Evolutionary conservation across 2,113 vertebrate genomes (phyloP).

Genomic region (Hyaena hyaena): DNA sequence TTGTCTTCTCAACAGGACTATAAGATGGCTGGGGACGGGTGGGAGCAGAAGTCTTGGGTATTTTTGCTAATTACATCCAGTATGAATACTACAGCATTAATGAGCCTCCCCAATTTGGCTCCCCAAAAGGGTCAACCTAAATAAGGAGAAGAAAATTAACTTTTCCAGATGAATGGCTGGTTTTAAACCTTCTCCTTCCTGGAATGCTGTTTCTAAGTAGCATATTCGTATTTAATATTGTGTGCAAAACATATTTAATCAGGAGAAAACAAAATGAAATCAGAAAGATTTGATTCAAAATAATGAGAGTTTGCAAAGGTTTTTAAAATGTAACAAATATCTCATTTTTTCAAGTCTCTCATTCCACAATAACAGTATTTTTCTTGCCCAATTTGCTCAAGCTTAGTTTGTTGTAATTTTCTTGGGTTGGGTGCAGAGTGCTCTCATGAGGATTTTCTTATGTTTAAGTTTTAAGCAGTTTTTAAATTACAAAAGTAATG

Average conservation of each 20-base stretch:
- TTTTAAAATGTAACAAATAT: not conserved
- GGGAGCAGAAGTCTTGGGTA: not conserved
- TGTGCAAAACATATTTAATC: conserved; percentile 31
- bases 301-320: conserved; percentile 1
- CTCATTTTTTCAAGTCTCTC: not conserved
- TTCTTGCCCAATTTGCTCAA: not conserved
- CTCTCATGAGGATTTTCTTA: not conserved
- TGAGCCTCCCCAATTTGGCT: not conserved
- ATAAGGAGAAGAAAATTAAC: not conserved
- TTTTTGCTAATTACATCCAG: not conserved
- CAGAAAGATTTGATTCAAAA: not conserved
- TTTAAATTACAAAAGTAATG: conserved; percentile 6
- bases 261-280: not conserved
- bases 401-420: conserved; percentile 1
- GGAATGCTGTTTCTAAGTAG: not conserved
- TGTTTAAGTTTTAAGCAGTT: not conserved
- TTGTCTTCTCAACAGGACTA: not conserved
- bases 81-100: not conserved
- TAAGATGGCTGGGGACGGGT: not conserved
- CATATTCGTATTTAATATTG: not conserved
- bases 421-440: not conserved
- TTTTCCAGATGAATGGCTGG: not conserved
- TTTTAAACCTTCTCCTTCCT: not conserved
- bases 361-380: not conserved
- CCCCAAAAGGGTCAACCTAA: not conserved